Evolutionary conservation across 2,888 invertebrate species (phyloP).

Genomic region (Ischnus inquisitorius): DNA sequence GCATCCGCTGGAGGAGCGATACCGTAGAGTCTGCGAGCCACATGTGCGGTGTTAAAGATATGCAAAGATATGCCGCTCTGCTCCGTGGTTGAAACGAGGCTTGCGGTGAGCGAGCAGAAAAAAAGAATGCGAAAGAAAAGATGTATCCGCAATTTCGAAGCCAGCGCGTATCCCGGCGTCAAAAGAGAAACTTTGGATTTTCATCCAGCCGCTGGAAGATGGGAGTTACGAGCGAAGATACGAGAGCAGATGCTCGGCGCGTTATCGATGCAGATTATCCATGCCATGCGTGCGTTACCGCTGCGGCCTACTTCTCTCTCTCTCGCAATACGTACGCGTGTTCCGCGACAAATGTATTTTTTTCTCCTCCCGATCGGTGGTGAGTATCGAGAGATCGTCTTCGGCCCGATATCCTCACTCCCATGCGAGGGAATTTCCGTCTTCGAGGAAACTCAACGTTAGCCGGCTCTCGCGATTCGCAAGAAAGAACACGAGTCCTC

Average conservation of each 20-base stretch:
- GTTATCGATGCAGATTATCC: neutral
- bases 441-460: neutral
- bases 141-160: neutral
- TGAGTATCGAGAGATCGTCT: neutral
- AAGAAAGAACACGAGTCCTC: neutral
- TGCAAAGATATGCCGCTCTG: too few species aligned
- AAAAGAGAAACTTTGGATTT: neutral
- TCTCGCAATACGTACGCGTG: conserved; percentile 7
- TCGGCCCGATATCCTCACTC: neutral
- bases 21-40: too few species aligned
- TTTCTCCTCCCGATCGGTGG: conserved; percentile 3
- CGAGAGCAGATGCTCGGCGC: conserved; percentile 7
- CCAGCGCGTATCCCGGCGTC: too few species aligned
- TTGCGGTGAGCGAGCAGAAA: too few species aligned
- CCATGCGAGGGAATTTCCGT: neutral
- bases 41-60: too few species aligned
- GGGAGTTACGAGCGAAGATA: neutral
- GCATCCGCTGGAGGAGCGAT: too few species aligned
- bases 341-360: neutral
- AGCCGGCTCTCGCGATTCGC: neutral
- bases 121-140: neutral
- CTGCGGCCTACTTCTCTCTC: neutral
- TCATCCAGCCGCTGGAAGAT: neutral
- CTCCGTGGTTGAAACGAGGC: too few species aligned
- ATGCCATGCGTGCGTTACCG: conserved; percentile 1